A percentile compares a stretch with the other conserved stretches of the same genome.
Evolutionary conservation across 2,113 vertebrate species (phyloP).

Genomic region (Megaptera novaeangliae): DNA sequence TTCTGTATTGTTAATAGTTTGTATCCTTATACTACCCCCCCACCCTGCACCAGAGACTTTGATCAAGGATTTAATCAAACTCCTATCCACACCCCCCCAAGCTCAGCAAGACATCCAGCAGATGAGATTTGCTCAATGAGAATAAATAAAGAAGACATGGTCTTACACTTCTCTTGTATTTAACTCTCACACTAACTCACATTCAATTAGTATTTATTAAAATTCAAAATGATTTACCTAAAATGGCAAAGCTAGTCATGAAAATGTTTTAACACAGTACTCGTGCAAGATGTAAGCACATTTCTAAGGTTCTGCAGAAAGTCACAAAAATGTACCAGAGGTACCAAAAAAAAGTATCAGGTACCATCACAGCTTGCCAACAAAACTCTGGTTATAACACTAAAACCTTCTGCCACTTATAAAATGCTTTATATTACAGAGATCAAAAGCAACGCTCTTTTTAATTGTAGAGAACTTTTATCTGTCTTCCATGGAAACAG

Average conservation of each 20-base stretch:
- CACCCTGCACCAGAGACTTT: not conserved
- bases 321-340: not conserved
- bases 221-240: constrained; percentile 44
- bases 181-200: not conserved
- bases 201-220: not conserved
- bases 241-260: not conserved
- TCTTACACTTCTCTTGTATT: constrained; percentile 19
- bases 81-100: not conserved
- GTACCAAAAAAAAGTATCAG: not conserved
- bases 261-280: constrained; percentile 4
- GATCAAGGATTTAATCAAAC: not conserved
- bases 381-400: not conserved
- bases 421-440: not conserved
- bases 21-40: not conserved
- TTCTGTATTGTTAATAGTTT: not conserved
- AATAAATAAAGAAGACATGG: not conserved
- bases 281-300: not conserved
- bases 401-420: not conserved
- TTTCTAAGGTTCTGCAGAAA: constrained; percentile 20
- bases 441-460: not conserved
- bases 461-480: not conserved
- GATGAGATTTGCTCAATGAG: not conserved
- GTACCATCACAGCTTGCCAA: not conserved
- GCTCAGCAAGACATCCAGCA: not conserved
- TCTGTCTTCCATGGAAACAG: not conserved